Conservation (phyloP, 2,888 invertebrate species). For the Abrostola tripartita region DNA sequence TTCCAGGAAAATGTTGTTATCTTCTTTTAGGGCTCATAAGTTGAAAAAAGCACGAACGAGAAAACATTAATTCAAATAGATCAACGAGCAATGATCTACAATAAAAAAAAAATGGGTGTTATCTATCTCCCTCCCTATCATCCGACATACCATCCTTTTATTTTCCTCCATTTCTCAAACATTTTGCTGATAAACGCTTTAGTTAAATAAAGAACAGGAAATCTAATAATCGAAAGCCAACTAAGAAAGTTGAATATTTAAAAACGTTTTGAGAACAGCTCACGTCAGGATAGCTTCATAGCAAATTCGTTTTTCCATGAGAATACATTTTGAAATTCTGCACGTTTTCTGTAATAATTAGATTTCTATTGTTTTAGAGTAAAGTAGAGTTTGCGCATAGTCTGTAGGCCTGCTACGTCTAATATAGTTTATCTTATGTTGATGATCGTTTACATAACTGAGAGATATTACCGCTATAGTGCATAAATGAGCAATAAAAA, state of each 20-base stretch:
- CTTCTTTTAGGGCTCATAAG: neutral
- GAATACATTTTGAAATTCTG: slow-evolving; percentile 32
- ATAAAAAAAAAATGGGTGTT: too few relatives aligned
- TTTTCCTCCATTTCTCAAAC: slow-evolving; percentile 32
- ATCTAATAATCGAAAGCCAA: slow-evolving; percentile 13
- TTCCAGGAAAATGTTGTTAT: neutral
- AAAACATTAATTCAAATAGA: slow-evolving; percentile 37
- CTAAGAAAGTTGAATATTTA: slow-evolving; percentile 20
- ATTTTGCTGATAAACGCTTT: slow-evolving; percentile 29
- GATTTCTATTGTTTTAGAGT: slow-evolving; percentile 51
- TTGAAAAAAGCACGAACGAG: slow-evolving; percentile 16
- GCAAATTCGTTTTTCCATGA: slow-evolving; percentile 3
- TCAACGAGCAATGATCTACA: slow-evolving; percentile 35
- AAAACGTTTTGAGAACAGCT: slow-evolving; percentile 20
- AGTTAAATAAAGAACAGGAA: slow-evolving; percentile 29
- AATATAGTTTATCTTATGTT: too few relatives aligned
- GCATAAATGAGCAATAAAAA: too few relatives aligned
- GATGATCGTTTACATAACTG: too few relatives aligned
- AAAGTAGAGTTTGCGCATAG: slow-evolving; percentile 54
- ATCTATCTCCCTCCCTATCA: too few relatives aligned
- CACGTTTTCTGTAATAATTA: slow-evolving; percentile 47
- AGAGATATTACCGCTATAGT: too few relatives aligned
- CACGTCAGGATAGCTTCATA: too few relatives aligned
- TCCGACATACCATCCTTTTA: slow-evolving; percentile 31
- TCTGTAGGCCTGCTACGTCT: too few relatives aligned